Conservation (phyloP, 30 jellyfish, hydroid and myxozoan species). For the Turritopsis rubra region DNA sequence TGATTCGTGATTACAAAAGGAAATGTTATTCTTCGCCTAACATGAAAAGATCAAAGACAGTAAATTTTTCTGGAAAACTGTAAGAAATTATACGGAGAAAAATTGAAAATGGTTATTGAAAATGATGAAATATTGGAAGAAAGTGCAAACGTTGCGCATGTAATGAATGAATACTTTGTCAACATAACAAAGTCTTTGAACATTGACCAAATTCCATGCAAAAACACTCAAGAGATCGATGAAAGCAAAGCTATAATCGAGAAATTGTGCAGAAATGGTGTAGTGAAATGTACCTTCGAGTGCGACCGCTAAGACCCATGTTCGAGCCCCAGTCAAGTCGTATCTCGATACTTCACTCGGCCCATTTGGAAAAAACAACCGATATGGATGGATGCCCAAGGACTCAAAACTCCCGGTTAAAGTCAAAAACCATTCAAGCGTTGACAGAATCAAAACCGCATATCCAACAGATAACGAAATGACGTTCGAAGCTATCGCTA, state of each 20-base stretch:
- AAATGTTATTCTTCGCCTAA: conserved; percentile 1
- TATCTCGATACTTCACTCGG: too few species aligned
- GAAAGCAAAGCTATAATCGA: not conserved
- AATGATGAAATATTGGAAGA: conserved; percentile 3
- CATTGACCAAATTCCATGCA: conserved; percentile 9
- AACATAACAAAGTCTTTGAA: not conserved
- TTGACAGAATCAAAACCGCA: not conserved
- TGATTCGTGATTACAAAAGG: conserved; percentile 1
- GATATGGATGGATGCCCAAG: too few species aligned
- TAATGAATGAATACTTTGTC: too few species aligned
- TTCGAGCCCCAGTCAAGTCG: too few species aligned
- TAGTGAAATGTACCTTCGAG: too few species aligned
- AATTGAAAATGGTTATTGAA: not conserved
- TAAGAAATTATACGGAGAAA: not conserved
- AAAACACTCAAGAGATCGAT: conserved; percentile 1
- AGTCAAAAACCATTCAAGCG: not conserved
- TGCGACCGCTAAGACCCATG: too few species aligned
- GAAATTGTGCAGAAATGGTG: too few species aligned
- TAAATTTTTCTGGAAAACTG: conserved; percentile 1
- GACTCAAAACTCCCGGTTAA: too few species aligned
- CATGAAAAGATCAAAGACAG: too few species aligned
- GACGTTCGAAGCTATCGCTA: not conserved
- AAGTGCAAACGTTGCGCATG: not conserved
- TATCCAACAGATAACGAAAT: not conserved
- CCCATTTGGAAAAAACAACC: too few species aligned